These are phyloP conservation scores for Sipha maydis DNA, from an alignment of 2,888 invertebrate species.

Conservation along the genomic window DNA sequence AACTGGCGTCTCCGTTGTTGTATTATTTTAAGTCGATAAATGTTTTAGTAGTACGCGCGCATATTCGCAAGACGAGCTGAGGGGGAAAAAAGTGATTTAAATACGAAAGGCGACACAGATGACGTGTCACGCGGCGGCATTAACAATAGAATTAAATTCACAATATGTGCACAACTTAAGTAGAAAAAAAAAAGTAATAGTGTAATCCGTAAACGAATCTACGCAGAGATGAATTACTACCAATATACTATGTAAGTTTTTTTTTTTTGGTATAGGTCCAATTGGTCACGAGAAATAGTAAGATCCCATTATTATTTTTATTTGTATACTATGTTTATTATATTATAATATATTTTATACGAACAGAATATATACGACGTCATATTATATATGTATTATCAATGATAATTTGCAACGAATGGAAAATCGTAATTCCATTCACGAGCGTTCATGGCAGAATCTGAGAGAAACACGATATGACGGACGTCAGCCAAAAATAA, in stretches of 20 bases:
- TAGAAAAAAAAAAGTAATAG: constrained; percentile 7
- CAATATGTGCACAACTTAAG: background rate
- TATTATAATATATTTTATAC: background rate
- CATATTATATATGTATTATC: background rate
- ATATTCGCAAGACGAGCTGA: background rate
- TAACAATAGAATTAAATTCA: constrained; percentile 29
- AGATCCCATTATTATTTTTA: constrained; percentile 33
- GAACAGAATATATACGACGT: background rate
- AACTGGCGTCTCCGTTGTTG: background rate
- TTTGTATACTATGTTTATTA: background rate
- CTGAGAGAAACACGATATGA: background rate
- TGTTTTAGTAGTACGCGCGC: background rate
- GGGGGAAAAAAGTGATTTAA: constrained; percentile 11
- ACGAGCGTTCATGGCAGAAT: background rate
- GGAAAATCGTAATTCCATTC: constrained; percentile 29
- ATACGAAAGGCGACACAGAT: constrained; percentile 1
- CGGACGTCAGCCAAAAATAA: constrained; percentile 16
- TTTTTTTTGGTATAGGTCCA: constrained; percentile 26
- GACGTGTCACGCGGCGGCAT: background rate
- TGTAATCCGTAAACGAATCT: background rate
- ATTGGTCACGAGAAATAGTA: constrained; percentile 13
- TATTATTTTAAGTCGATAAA: background rate
- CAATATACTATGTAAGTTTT: background rate
- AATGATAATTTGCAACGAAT: constrained; percentile 32
- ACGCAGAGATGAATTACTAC: constrained; percentile 12